Evolutionary conservation across 2,113 vertebrate species (phyloP), one percentile per base, ranked within the genome.

Genomic region (Stegastes partitus): DNA sequence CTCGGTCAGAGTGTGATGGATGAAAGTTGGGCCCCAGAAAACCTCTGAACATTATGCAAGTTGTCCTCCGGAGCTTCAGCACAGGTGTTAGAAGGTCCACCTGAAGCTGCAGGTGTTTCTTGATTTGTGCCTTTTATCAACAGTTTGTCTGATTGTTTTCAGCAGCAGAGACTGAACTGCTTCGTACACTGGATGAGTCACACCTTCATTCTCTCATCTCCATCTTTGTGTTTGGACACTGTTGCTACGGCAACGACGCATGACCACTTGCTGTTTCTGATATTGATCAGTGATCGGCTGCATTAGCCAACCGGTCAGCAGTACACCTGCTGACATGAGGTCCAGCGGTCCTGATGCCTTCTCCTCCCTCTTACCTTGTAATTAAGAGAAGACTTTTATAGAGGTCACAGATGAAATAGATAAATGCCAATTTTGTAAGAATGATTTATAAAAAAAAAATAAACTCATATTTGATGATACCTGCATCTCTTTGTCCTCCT

Each of bases 331-430:
- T 50, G 82, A 74, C 54, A 44, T 62, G 74, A 63, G 76, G 75
- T 81, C 87, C 85, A 83, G 89, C 91, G 87, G 77, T 88, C 87
- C 90, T 88, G 91, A 92, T 88, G 80, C 92, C 88, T 88, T 93
- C 89, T 87, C 79, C 83, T 50, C 6, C 80, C 90, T 82, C 78
- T 85, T 85, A 83, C 81, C 85, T 89, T 94, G 92, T 94, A 95
- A 95, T 94, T 95, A 95, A 95, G 93, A 94, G 54, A 92, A 94
- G 90, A 66, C 93, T 94, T 92, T 95, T 95, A 91, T 95, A 94
- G 94, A 92, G 89, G 77, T 89, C 94, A 92, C 92, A 94, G 92
- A 95, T 91, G 87, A 94, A 88, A 94, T 93, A 94, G 94, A 92
- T 89, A 93, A 91, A 73, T 94, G 92, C 82, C 91, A 94, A 95